Percentiles rank a stretch among this genome's conserved stretches.
phyloP scores from a whole-genome alignment of 2,113 vertebrate species.

The Pleuronectes platessa region DNA sequence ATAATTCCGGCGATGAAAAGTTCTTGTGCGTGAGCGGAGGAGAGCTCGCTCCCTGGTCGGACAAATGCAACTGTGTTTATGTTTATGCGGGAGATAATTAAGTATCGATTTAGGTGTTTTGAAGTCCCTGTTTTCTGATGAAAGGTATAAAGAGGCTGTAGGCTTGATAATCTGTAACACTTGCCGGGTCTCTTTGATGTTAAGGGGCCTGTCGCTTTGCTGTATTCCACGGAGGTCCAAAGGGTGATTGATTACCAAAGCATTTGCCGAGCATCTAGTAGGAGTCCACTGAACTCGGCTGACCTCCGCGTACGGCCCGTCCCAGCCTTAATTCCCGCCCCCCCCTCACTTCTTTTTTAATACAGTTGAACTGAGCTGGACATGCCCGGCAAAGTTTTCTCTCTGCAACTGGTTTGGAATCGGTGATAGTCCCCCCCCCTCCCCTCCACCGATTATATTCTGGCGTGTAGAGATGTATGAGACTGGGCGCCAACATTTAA shows the following conservation, averaged over 20 bases:
- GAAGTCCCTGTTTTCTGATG: slow-evolving; percentile 58
- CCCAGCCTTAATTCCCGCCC: slow-evolving; percentile 21
- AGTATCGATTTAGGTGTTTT: slow-evolving; percentile 72
- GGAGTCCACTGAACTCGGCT: slow-evolving; percentile 57
- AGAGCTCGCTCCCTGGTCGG: background rate
- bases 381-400: slow-evolving; percentile 34
- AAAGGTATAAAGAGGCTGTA: slow-evolving; percentile 43
- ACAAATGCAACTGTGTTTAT: slow-evolving; percentile 63
- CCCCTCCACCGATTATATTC: slow-evolving; percentile 21
- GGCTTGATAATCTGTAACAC: slow-evolving; percentile 36
- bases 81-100: slow-evolving; percentile 76
- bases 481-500: slow-evolving; percentile 45
- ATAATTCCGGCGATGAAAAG: slow-evolving; percentile 27
- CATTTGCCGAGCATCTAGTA: slow-evolving; percentile 48
- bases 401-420: slow-evolving; percentile 19
- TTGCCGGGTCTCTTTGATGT: slow-evolving; percentile 38
- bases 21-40: background rate
- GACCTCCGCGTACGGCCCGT: background rate
- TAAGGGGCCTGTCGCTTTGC: slow-evolving; percentile 37
- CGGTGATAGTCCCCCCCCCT: slow-evolving; percentile 43
- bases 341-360: slow-evolving; percentile 19
- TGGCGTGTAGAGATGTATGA: slow-evolving; percentile 39
- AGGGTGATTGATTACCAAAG: slow-evolving; percentile 71
- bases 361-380: slow-evolving; percentile 43
- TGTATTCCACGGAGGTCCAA: slow-evolving; percentile 49